Percentiles rank a stretch among this genome's conserved stretches.
Evolutionary conservation across 2,797 vertebrate genomes (phyloP).

Genomic region (Sebastes variabilis): DNA sequence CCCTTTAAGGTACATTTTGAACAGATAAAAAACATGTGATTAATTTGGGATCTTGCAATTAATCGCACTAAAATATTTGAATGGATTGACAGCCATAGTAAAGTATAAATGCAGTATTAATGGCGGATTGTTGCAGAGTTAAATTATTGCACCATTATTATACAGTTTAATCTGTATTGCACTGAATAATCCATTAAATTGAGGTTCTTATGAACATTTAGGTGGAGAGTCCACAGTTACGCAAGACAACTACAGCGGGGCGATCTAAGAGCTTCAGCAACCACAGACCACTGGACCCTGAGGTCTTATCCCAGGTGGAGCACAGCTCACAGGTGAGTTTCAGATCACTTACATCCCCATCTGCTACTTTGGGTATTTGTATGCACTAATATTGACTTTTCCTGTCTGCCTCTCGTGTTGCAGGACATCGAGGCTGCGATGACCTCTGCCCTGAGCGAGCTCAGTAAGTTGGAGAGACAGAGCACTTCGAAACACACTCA

Average conservation of each 20-base stretch:
- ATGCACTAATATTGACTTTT: neutral
- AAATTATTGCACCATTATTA: too few species aligned
- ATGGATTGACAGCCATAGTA: too few species aligned
- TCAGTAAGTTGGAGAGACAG: slow-evolving; percentile 92
- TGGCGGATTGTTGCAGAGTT: too few species aligned
- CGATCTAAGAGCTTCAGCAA: slow-evolving; percentile 99
- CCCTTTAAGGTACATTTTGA: too few species aligned
- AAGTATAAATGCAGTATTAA: too few species aligned
- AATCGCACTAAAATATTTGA: fast-evolving
- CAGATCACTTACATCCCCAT: neutral
- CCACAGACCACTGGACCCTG: slow-evolving; percentile 94
- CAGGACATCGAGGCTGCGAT: slow-evolving; percentile 93
- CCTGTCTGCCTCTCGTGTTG: slow-evolving; percentile 11
- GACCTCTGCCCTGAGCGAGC: slow-evolving; percentile 91
- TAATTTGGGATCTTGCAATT: too few species aligned
- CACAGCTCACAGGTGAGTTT: slow-evolving; percentile 75
- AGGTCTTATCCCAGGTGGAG: slow-evolving; percentile 88
- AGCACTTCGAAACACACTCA: slow-evolving; percentile 91
- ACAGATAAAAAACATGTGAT: too few species aligned
- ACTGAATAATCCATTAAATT: neutral
- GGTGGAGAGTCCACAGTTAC: slow-evolving; percentile 94
- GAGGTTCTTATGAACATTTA: slow-evolving; percentile 8
- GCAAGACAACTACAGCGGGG: slow-evolving; percentile 89
- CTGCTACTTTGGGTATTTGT: neutral
- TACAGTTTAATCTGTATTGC: too few species aligned